Conservation (phyloP, 2,888 invertebrate genomes). For the Bhutanitis thaidina region DNA sequence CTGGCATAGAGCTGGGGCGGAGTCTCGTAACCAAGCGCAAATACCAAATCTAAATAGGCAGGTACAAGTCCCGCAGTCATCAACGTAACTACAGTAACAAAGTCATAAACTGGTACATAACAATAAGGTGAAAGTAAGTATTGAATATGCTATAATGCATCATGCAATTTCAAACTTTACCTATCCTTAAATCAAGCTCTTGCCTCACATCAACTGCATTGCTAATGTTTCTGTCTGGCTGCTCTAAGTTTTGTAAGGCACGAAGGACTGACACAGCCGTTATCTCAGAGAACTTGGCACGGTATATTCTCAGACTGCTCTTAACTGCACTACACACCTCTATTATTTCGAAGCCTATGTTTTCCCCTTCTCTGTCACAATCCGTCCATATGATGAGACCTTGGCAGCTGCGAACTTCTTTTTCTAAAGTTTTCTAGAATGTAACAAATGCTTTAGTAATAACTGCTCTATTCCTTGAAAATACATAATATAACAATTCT, state of each 20-base stretch:
- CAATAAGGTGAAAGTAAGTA: too few species aligned
- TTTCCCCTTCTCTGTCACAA: slow-evolving; percentile 99
- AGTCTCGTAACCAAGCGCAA: too few species aligned
- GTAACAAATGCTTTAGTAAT: too few species aligned
- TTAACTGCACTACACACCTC: slow-evolving; percentile 92
- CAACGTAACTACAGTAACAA: too few species aligned
- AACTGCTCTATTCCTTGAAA: too few species aligned
- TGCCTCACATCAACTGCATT: slow-evolving; percentile 96
- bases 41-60: too few species aligned
- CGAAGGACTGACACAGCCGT: slow-evolving; percentile 89
- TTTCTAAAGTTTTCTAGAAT: slow-evolving; percentile 83
- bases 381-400: slow-evolving; percentile 99
- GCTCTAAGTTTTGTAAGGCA: slow-evolving; percentile 88
- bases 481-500: too few species aligned
- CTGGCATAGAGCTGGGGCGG: too few species aligned
- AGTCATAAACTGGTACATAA: too few species aligned
- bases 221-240: slow-evolving; percentile 89
- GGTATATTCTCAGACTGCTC: slow-evolving; percentile 83
- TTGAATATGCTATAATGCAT: neutral
- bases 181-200: slow-evolving; percentile 96
- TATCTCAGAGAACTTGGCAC: slow-evolving; percentile 99
- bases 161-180: slow-evolving; percentile 53
- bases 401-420: slow-evolving; percentile 82
- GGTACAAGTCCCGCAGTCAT: too few species aligned
- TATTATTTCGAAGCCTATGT: slow-evolving; percentile 98